Conservation (phyloP, 2,113 vertebrate genomes). For the Colius striatus region DNA sequence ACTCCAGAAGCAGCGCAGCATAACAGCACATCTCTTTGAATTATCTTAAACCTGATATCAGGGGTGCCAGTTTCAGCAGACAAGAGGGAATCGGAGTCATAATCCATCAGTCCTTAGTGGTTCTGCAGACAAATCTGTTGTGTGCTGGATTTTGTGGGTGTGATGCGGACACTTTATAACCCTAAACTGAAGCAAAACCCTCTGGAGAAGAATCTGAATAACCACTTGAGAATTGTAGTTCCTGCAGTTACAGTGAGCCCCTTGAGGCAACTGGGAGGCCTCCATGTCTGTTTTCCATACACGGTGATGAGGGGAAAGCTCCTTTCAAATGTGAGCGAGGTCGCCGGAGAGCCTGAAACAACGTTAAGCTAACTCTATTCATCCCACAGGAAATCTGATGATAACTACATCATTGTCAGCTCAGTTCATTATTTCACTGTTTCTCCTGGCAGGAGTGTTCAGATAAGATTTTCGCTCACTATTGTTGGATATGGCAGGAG, state of each 20-base stretch:
- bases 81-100: not conserved
- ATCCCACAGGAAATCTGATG: constrained; percentile 46
- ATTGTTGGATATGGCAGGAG: constrained; percentile 14
- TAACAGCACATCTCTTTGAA: not conserved
- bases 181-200: not conserved
- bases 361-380: constrained; percentile 1
- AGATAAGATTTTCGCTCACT: constrained; percentile 14
- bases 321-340: not conserved
- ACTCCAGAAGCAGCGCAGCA: constrained; percentile 18
- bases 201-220: not conserved
- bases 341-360: constrained; percentile 12
- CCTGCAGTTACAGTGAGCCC: not conserved
- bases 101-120: not conserved
- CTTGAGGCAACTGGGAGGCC: not conserved
- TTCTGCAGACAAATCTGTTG: not conserved
- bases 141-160: not conserved
- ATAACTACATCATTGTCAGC: constrained; percentile 42
- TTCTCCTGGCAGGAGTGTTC: constrained; percentile 29
- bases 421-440: constrained; percentile 26
- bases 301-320: not conserved
- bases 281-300: not conserved
- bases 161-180: not conserved
- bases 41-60: constrained; percentile 17
- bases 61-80: not conserved
- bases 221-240: not conserved